Evolutionary conservation across 2,888 invertebrate genomes (phyloP).

Genomic region (Tanypteryx hageni): DNA sequence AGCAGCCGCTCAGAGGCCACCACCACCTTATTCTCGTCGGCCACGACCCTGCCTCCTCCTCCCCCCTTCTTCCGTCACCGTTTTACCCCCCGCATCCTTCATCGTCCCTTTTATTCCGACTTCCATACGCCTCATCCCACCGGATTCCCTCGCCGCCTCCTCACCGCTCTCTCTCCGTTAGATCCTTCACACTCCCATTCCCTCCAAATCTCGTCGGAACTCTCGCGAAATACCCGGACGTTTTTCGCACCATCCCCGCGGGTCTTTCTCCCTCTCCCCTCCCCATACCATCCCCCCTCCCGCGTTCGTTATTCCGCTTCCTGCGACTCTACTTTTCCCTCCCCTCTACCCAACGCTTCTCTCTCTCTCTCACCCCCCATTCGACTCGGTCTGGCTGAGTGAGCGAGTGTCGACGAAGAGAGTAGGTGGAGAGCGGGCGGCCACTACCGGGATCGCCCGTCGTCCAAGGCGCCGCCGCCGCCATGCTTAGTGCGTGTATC

Average conservation of each 20-base stretch:
- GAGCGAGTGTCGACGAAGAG: constrained; percentile 54
- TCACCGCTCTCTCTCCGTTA: not conserved
- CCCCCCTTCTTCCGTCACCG: not conserved
- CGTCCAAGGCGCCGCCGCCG: constrained; percentile 21
- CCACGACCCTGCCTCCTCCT: not conserved
- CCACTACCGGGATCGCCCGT: constrained; percentile 32
- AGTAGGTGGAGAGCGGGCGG: constrained; percentile 38
- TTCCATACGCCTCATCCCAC: not conserved
- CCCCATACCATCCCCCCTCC: not conserved
- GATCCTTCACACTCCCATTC: not conserved
- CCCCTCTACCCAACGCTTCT: not conserved
- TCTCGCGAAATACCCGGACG: constrained; percentile 31
- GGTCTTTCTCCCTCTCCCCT: not conserved
- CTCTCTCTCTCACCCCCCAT: not conserved
- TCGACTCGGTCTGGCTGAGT: constrained; percentile 47
- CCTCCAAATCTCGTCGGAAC: not conserved
- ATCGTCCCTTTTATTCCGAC: not conserved
- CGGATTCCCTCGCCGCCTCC: not conserved
- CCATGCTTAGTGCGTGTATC: constrained; percentile 25
- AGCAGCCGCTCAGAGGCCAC: constrained; percentile 52
- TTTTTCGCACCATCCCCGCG: constrained; percentile 50
- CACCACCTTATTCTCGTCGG: not conserved
- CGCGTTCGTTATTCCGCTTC: not conserved
- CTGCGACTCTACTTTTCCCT: not conserved
- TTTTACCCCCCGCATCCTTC: not conserved